Conservation (phyloP, 2,113 vertebrate species). For the Daboia siamensis region DNA sequence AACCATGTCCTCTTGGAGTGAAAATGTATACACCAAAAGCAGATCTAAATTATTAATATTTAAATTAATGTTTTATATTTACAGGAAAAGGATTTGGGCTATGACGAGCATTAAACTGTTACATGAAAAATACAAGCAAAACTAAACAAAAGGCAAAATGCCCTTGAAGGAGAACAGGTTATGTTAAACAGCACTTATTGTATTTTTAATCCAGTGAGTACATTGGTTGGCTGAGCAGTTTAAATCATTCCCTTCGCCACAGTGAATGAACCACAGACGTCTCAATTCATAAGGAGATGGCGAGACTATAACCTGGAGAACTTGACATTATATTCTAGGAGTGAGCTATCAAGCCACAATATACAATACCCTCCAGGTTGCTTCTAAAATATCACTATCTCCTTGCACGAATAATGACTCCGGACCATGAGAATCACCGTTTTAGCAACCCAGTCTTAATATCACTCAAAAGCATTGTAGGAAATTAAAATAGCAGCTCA, state of each 20-base stretch:
- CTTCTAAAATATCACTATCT: neutral
- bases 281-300: neutral
- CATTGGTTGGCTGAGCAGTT: neutral
- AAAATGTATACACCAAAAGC: conserved; percentile 74
- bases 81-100: conserved; percentile 71
- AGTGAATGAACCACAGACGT: neutral
- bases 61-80: conserved; percentile 78
- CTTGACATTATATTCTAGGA: neutral
- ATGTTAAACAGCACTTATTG: neutral
- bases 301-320: neutral
- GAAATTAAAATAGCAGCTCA: neutral
- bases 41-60: conserved; percentile 75
- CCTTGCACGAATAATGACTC: neutral
- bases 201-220: conserved; percentile 4
- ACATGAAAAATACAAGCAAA: conserved; percentile 61
- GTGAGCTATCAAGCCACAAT: neutral
- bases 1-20: conserved; percentile 41
- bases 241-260: neutral
- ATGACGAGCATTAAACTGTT: conserved; percentile 71
- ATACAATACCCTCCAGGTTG: neutral
- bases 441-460: neutral
- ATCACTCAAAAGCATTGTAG: neutral
- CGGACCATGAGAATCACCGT: neutral
- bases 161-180: neutral
- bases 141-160: conserved; percentile 44